Percentiles rank a stretch among this genome's conserved stretches.
Conservation (phyloP, 2,113 vertebrate species). For the Gymnogyps californianus region DNA sequence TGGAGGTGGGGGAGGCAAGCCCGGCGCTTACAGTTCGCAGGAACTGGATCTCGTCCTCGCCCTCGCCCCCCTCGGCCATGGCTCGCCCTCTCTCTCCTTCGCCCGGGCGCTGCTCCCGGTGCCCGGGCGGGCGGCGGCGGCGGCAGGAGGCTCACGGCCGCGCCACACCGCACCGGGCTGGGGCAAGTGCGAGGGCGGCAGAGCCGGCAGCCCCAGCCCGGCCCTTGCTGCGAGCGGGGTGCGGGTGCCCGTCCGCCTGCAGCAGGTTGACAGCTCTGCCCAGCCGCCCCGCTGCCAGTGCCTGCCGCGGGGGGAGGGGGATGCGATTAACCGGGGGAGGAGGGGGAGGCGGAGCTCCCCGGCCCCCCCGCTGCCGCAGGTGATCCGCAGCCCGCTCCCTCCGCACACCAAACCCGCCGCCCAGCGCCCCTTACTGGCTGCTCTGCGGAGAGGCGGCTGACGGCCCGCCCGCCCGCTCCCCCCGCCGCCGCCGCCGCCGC, state of each 20-base stretch:
- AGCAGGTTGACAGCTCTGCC: not conserved
- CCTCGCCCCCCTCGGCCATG: constrained; percentile 88
- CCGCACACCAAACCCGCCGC: not conserved
- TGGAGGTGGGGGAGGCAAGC: not conserved
- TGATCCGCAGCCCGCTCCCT: constrained; percentile 65
- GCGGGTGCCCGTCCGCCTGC: not conserved
- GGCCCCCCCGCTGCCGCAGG: constrained; percentile 59
- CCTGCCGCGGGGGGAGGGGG: not conserved
- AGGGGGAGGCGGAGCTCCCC: constrained; percentile 63
- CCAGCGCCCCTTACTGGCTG: constrained; percentile 70
- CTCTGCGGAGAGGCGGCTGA: not conserved
- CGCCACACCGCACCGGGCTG: not conserved
- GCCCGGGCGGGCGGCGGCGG: not conserved
- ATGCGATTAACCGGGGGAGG: constrained; percentile 40
- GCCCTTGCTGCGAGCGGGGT: not conserved
- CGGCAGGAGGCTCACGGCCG: not conserved
- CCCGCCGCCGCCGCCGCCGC: not conserved
- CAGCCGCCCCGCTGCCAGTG: not conserved
- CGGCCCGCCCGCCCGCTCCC: not conserved
- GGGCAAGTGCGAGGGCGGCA: not conserved
- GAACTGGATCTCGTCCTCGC: constrained; percentile 91
- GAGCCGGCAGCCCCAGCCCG: not conserved
- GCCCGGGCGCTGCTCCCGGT: not conserved
- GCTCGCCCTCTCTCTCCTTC: constrained; percentile 44
- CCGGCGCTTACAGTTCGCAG: constrained; percentile 83